Conservation (phyloP, 64 coral and sea anemone species). For the Actinia equina region DNA sequence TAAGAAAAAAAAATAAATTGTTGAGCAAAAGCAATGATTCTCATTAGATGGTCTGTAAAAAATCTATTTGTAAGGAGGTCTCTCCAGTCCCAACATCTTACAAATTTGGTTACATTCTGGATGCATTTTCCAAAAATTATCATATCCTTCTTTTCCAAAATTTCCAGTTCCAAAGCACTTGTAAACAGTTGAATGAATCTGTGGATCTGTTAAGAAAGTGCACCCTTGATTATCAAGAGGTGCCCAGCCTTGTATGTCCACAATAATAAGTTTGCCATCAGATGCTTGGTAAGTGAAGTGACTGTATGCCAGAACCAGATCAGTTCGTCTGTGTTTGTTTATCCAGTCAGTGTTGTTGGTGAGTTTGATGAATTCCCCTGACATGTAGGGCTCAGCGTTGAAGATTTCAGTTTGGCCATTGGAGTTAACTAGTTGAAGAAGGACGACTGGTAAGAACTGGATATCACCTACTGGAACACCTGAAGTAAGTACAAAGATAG, state of each 20-base stretch:
- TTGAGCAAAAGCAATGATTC: too few species aligned
- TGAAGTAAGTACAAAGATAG: conserved; percentile 17
- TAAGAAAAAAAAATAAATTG: too few species aligned
- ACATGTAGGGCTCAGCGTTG: conserved; percentile 95
- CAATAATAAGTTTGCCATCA: conserved; percentile 59
- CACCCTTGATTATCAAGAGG: conserved; percentile 51
- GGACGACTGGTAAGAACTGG: conserved; percentile 87
- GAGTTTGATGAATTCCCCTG: conserved; percentile 89
- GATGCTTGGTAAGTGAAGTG: conserved; percentile 91
- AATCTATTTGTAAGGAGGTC: conserved; percentile 37
- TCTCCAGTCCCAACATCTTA: conserved; percentile 41
- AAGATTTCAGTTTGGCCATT: conserved; percentile 45
- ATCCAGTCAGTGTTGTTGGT: conserved; percentile 71
- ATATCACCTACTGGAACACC: conserved; percentile 67
- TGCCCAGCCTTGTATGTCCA: conserved; percentile 92
- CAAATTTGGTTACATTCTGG: conserved; percentile 83
- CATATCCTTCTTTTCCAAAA: conserved; percentile 52
- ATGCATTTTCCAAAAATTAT: conserved; percentile 94
- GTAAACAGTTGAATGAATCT: conserved; percentile 84
- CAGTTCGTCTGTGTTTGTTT: conserved; percentile 20
- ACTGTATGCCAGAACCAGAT: conserved; percentile 83
- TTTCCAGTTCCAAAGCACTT: conserved; percentile 93
- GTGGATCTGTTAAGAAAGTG: conserved; percentile 95
- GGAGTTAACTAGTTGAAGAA: conserved; percentile 57
- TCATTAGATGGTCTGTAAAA: too few species aligned